Evolutionary conservation across 2,888 invertebrate genomes (phyloP).

Genomic region (Dryobota labecula): DNA sequence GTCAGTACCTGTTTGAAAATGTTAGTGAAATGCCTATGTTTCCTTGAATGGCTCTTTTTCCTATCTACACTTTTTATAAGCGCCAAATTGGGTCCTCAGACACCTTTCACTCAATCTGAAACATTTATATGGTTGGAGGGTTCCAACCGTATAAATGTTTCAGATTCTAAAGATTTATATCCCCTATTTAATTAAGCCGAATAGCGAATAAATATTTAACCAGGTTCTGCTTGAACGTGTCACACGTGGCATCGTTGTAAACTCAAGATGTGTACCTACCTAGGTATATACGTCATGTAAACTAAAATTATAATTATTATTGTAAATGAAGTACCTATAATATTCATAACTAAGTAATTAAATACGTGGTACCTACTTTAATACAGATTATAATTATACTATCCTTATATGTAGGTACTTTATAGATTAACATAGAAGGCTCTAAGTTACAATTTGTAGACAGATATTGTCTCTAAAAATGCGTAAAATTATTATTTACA

Average conservation of each 20-base stretch:
- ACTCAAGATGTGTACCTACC: constrained; percentile 10
- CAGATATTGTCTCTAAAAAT: background rate
- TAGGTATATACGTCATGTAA: constrained; percentile 4
- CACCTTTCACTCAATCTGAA: constrained; percentile 28
- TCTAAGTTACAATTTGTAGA: too few relatives aligned
- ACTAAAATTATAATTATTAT: constrained; percentile 9
- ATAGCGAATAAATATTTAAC: constrained; percentile 36
- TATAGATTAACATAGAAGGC: too few relatives aligned
- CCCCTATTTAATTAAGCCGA: constrained; percentile 46
- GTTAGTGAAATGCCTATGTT: background rate
- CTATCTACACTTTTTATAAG: constrained; percentile 26
- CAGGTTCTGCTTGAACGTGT: constrained; percentile 17
- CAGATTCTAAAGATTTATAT: constrained; percentile 35
- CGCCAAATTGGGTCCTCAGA: constrained; percentile 27
- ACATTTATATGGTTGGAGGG: too few relatives aligned
- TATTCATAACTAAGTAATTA: constrained; percentile 23
- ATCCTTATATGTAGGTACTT: too few relatives aligned
- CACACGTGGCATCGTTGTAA: constrained; percentile 14
- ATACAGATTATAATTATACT: background rate
- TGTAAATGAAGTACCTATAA: constrained; percentile 8
- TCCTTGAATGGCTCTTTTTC: constrained; percentile 30
- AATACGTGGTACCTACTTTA: background rate
- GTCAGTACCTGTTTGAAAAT: background rate
- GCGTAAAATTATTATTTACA: background rate
- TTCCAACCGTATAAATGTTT: constrained; percentile 28